These are phyloP conservation scores for Nanorana parkeri DNA, from an alignment of 2,113 vertebrate genomes.

Conservation along the genomic window DNA sequence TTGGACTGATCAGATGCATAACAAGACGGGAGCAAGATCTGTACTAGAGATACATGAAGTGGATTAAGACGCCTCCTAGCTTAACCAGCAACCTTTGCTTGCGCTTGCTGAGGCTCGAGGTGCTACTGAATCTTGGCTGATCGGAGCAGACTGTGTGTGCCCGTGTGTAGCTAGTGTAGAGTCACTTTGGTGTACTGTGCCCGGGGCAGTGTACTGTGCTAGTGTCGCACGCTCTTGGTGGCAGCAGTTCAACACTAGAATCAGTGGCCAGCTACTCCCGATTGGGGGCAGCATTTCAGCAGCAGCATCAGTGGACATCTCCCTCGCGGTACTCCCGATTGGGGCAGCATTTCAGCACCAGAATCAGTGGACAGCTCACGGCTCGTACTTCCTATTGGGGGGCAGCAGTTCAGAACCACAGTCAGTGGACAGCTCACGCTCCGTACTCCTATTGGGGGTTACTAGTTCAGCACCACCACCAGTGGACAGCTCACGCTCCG, in stretches of 20 bases:
- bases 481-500: conserved; percentile 7
- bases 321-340: too few relatives aligned
- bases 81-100: not conserved
- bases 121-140: conserved; percentile 24
- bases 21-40: not conserved
- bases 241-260: not conserved
- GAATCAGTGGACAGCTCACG: too few relatives aligned
- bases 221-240: conserved; percentile 56
- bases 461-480: not conserved
- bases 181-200: not conserved
- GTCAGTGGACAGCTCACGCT: conserved; percentile 10
- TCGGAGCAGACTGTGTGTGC: conserved; percentile 57
- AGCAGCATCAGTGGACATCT: too few relatives aligned
- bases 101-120: not conserved
- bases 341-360: too few relatives aligned
- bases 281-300: conserved; percentile 54
- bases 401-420: conserved; percentile 8
- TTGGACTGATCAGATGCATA: not conserved
- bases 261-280: conserved; percentile 20
- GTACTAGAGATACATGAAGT: conserved; percentile 24
- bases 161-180: conserved; percentile 38
- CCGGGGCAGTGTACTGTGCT: conserved; percentile 59
- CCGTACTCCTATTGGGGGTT: conserved; percentile 31
- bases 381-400: not conserved
- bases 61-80: conserved; percentile 21